Conservation (phyloP, 2,888 invertebrate species). For the Acanthosepion pharaonis region DNA sequence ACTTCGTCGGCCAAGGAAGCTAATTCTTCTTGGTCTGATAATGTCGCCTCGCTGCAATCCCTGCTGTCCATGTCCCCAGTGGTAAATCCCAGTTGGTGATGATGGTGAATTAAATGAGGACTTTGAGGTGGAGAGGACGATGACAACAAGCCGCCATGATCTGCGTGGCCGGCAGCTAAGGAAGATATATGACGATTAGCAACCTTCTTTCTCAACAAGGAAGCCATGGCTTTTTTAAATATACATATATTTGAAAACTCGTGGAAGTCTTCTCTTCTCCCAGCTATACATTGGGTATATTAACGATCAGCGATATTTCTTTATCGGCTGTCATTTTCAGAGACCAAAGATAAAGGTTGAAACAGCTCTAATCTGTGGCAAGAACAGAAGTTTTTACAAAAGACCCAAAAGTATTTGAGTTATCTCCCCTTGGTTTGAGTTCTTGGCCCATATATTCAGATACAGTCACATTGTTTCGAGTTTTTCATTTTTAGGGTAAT, state of each 20-base stretch:
- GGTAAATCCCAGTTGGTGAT: constrained; percentile 8
- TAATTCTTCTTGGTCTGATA: constrained; percentile 42
- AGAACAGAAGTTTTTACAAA: neutral
- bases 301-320: neutral
- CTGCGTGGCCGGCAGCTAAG: neutral
- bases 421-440: neutral
- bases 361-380: neutral
- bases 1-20: constrained; percentile 44
- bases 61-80: neutral
- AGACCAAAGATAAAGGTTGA: neutral
- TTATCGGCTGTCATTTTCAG: neutral
- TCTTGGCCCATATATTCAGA: neutral
- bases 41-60: neutral
- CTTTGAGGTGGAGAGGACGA: neutral
- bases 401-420: neutral
- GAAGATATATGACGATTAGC: neutral
- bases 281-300: neutral
- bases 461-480: no score
- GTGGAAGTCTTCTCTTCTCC: neutral
- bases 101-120: neutral
- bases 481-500: neutral
- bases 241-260: neutral
- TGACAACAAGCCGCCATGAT: neutral
- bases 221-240: neutral
- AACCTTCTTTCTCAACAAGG: constrained; percentile 33